Evolutionary conservation across 2,888 invertebrate genomes (phyloP).

Genomic region (Macaria notata): DNA sequence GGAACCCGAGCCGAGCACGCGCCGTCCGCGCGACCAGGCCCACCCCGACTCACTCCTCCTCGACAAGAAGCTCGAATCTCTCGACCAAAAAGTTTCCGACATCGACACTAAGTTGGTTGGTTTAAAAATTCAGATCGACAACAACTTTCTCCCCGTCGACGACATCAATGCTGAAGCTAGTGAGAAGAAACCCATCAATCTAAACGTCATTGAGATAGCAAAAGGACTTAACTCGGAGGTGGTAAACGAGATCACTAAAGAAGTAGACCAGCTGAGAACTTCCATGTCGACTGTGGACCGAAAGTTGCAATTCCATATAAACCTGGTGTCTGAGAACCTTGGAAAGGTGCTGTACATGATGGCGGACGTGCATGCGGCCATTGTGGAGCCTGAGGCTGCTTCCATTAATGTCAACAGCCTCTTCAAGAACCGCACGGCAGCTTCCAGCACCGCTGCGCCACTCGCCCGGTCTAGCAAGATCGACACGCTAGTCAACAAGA

Average conservation of each 20-base stretch:
- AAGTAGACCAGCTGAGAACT: slow-evolving; percentile 89
- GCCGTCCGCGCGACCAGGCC: slow-evolving; percentile 15
- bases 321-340: slow-evolving; percentile 90
- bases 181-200: slow-evolving; percentile 92
- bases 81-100: slow-evolving; percentile 92
- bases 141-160: slow-evolving; percentile 89
- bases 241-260: slow-evolving; percentile 90
- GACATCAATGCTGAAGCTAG: slow-evolving; percentile 94
- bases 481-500: slow-evolving; percentile 90
- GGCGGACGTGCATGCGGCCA: slow-evolving; percentile 91
- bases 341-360: slow-evolving; percentile 90
- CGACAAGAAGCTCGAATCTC: slow-evolving; percentile 85
- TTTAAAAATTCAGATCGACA: slow-evolving; percentile 91
- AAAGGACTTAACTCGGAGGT: slow-evolving; percentile 92
- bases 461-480: slow-evolving; percentile 87
- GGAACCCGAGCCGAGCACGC: no score
- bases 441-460: slow-evolving; percentile 83
- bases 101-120: slow-evolving; percentile 90
- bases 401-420: slow-evolving; percentile 76
- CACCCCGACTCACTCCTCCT: slow-evolving; percentile 74
- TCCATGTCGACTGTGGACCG: slow-evolving; percentile 90
- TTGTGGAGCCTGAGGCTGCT: slow-evolving; percentile 87
- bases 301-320: slow-evolving; percentile 92
- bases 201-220: slow-evolving; percentile 91
- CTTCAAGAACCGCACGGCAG: slow-evolving; percentile 79